phyloP scores from a whole-genome alignment of 2,797 vertebrate species.

The Muscicapa comitata region DNA sequence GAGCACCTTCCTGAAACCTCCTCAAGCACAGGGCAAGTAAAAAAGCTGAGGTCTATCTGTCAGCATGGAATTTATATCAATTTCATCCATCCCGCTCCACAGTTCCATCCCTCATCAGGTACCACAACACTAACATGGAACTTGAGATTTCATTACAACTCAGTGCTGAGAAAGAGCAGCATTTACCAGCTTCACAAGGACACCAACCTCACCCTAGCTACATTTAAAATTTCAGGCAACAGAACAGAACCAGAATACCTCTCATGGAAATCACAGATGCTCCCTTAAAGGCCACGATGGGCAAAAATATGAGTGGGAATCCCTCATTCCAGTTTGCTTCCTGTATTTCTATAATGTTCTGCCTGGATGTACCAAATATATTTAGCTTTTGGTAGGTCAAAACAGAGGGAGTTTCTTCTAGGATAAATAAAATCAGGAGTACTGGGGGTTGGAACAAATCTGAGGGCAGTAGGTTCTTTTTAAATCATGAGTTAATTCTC shows the following conservation, averaged over 20 bases:
- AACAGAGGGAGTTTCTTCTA: neutral
- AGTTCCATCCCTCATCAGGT: neutral
- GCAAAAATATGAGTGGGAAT: neutral
- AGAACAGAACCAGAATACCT: neutral
- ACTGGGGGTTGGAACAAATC: neutral
- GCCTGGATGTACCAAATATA: neutral
- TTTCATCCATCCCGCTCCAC: neutral
- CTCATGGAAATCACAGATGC: neutral
- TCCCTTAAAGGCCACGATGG: neutral
- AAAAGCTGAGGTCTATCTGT: neutral
- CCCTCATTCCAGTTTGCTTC: neutral
- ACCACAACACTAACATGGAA: rapidly evolving
- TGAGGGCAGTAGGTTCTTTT: neutral
- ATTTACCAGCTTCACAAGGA: neutral
- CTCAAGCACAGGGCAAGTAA: neutral
- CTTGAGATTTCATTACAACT: neutral
- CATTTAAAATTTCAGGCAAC: neutral
- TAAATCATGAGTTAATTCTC: neutral
- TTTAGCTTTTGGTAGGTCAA: neutral
- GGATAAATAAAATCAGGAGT: neutral
- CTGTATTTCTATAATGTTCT: rapidly evolving
- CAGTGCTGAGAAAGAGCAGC: neutral
- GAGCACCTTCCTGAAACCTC: neutral
- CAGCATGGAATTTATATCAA: neutral
- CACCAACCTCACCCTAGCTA: neutral